Percentiles rank a stretch among this genome's conserved stretches.
Conservation (phyloP, 2,888 invertebrate species). For the Amiota mariae region DNA sequence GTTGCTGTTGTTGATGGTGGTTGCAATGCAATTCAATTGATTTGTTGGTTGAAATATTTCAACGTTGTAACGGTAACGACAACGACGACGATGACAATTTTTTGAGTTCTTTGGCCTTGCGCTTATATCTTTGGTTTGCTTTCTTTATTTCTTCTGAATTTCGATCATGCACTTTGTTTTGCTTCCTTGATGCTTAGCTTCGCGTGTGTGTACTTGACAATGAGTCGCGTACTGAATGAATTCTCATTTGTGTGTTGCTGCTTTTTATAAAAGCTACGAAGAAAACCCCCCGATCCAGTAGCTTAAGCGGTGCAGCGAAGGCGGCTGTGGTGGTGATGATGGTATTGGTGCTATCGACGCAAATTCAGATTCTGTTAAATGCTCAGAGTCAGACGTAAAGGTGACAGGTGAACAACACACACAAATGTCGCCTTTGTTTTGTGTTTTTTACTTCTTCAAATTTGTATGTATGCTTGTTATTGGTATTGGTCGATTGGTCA, state of each 20-base stretch:
- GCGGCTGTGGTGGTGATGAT: background rate
- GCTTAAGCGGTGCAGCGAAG: slow-evolving; percentile 6
- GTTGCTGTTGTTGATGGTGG: slow-evolving; percentile 29
- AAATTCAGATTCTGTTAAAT: background rate
- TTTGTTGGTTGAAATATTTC: slow-evolving; percentile 5
- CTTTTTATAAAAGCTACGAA: slow-evolving; percentile 65
- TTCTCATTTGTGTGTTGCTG: slow-evolving; percentile 58
- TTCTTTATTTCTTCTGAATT: slow-evolving; percentile 31
- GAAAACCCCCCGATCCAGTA: slow-evolving; percentile 13
- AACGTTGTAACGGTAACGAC: background rate
- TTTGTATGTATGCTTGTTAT: background rate
- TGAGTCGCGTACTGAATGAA: slow-evolving; percentile 63
- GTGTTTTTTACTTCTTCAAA: slow-evolving; percentile 11
- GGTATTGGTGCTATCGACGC: background rate
- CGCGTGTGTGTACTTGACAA: slow-evolving; percentile 52
- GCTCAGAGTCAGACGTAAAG: background rate
- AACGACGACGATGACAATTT: background rate
- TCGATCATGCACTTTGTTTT: slow-evolving; percentile 24
- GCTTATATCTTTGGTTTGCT: slow-evolving; percentile 23
- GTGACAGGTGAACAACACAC: background rate
- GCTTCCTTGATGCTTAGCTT: slow-evolving; percentile 33
- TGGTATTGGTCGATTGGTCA: slow-evolving; percentile 6
- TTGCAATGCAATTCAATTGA: slow-evolving; percentile 8
- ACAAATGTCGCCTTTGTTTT: slow-evolving; percentile 36
- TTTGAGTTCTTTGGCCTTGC: slow-evolving; percentile 11